phyloP scores from a whole-genome alignment of 2,888 invertebrate genomes.

The Lithophane leautieri region DNA sequence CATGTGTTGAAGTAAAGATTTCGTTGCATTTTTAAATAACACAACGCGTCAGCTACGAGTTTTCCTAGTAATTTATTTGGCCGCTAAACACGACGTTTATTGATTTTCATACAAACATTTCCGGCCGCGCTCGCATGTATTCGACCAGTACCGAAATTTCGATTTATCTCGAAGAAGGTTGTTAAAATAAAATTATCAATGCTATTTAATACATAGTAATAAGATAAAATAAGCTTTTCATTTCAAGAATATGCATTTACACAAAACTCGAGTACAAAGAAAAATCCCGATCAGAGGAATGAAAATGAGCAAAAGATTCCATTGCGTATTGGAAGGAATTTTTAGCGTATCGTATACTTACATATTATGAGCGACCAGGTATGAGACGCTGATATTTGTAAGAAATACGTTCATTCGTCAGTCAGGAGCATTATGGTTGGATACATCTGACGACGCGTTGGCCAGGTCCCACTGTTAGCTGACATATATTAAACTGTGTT shows the following conservation, averaged over 20 bases:
- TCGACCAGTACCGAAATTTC: no score
- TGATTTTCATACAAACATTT: no score
- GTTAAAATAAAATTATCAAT: neutral
- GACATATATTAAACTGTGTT: neutral
- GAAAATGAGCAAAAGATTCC: slow-evolving; percentile 33
- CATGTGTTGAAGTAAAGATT: no score
- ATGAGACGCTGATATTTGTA: slow-evolving; percentile 28
- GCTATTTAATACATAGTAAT: neutral
- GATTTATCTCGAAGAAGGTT: no score
- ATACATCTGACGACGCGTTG: neutral
- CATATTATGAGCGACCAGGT: slow-evolving; percentile 13
- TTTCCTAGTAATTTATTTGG: no score
- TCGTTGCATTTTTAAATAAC: no score
- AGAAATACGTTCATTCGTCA: slow-evolving; percentile 36
- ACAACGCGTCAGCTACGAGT: no score
- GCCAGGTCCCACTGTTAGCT: neutral
- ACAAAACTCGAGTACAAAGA: slow-evolving; percentile 21
- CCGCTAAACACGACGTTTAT: no score
- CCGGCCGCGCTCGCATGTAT: no score
- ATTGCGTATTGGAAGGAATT: slow-evolving; percentile 25
- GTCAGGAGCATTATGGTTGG: slow-evolving; percentile 15
- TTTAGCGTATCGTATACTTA: slow-evolving; percentile 12
- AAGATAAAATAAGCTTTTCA: neutral
- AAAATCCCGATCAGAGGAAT: slow-evolving; percentile 36
- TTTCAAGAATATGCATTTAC: slow-evolving; percentile 7